These are phyloP conservation scores for Helobdella robusta DNA, from an alignment of 2,888 invertebrate genomes.

Conservation along the genomic window DNA sequence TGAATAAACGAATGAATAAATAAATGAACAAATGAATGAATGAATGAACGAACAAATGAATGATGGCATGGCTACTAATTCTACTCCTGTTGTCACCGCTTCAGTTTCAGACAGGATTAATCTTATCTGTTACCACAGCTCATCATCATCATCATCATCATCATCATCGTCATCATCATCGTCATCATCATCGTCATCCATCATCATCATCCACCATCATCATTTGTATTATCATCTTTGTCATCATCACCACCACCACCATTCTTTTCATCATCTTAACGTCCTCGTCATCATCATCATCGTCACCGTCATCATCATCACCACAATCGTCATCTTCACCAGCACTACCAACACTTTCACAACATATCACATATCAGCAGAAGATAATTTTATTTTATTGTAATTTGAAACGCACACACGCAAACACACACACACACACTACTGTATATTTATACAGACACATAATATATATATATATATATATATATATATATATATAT, in stretches of 20 bases:
- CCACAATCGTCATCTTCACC: not conserved
- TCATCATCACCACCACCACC: not conserved
- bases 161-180: constrained; percentile 26
- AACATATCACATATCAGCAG: too few relatives aligned
- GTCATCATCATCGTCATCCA: constrained; percentile 17
- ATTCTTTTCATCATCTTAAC: not conserved
- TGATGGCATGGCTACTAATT: not conserved
- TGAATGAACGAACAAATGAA: not conserved
- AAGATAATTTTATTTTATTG: too few relatives aligned
- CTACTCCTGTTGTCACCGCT: not conserved
- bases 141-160: constrained; percentile 22
- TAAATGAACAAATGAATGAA: too few relatives aligned
- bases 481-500: too few relatives aligned
- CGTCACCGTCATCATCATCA: not conserved
- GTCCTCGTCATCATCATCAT: not conserved
- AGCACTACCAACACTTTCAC: not conserved
- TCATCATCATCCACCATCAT: constrained; percentile 15
- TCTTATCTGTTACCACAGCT: too few relatives aligned
- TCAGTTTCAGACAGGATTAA: too few relatives aligned
- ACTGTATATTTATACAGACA: not conserved
- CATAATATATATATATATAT: too few relatives aligned
- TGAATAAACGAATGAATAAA: not conserved
- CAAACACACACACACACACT: not conserved
- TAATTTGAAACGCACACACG: not conserved
- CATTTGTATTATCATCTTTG: not conserved